Percentiles rank a stretch among this genome's conserved stretches.
These are phyloP conservation scores for Anniella stebbinsi DNA, from an alignment of 2,797 vertebrate genomes.

Conservation along the genomic window DNA sequence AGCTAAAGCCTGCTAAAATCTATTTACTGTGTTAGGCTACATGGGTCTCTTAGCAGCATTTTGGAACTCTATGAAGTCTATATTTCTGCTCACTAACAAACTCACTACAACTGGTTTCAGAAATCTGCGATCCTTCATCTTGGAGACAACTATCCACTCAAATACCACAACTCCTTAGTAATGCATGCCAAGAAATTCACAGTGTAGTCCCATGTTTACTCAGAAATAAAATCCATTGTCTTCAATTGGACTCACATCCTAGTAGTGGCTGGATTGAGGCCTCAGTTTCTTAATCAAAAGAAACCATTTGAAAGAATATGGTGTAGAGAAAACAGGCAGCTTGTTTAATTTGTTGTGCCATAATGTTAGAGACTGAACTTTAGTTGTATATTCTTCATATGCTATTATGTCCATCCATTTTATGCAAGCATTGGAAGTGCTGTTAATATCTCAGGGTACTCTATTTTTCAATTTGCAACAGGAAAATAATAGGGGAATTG, in stretches of 20 bases:
- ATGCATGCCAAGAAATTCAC: no score
- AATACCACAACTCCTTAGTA: background rate
- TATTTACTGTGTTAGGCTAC: no score
- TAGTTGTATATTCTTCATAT: background rate
- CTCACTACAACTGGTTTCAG: background rate
- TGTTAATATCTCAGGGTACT: background rate
- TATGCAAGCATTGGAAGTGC: background rate
- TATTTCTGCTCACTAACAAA: no score
- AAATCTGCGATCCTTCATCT: background rate
- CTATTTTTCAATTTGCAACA: slow-evolving; percentile 1
- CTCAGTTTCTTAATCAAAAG: background rate
- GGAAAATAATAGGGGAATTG: slow-evolving; percentile 34
- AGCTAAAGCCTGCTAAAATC: no score
- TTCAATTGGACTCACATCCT: background rate
- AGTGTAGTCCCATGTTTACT: background rate
- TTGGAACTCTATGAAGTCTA: no score
- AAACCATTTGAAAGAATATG: background rate
- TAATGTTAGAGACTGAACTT: background rate
- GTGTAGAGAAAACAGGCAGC: background rate
- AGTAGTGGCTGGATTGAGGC: background rate
- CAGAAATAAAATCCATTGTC: background rate
- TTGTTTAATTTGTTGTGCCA: background rate
- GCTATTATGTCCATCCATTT: background rate
- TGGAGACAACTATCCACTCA: background rate
- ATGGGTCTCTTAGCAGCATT: no score